Evolutionary conservation across 2,113 vertebrate genomes (phyloP).

Genomic region (Alectura lathami): DNA sequence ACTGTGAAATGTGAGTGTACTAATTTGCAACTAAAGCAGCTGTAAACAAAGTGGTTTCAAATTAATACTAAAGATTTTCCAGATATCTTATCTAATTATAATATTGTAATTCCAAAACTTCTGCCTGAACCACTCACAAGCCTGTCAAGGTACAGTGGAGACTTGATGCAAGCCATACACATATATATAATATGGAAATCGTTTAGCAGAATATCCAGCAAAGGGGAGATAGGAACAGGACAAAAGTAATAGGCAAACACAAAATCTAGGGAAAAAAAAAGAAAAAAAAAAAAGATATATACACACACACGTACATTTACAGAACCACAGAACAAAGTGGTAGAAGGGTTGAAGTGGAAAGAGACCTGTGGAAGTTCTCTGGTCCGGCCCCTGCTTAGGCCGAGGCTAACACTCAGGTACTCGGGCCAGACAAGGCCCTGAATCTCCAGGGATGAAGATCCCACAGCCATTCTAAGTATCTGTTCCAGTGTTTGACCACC

Average conservation of each 20-base stretch:
- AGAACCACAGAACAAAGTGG: not conserved
- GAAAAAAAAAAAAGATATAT: too few species aligned
- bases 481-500: not conserved
- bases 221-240: not conserved
- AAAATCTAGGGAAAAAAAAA: not conserved
- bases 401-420: not conserved
- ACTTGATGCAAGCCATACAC: not conserved
- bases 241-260: not conserved
- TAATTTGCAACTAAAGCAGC: not conserved
- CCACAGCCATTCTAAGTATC: not conserved
- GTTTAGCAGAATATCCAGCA: not conserved
- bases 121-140: not conserved
- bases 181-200: not conserved
- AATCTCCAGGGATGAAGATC: not conserved
- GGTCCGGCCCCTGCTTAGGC: not conserved
- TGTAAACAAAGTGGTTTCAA: not conserved
- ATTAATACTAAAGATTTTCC: not conserved
- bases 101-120: not conserved
- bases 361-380: not conserved
- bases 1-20: not conserved
- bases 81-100: too few species aligned
- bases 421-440: not conserved
- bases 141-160: not conserved
- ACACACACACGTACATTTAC: fast-evolving
- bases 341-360: not conserved